These are phyloP conservation scores for Notoglanidium macrostoma DNA, from an alignment of 2,797 vertebrate species.

Conservation along the genomic window DNA sequence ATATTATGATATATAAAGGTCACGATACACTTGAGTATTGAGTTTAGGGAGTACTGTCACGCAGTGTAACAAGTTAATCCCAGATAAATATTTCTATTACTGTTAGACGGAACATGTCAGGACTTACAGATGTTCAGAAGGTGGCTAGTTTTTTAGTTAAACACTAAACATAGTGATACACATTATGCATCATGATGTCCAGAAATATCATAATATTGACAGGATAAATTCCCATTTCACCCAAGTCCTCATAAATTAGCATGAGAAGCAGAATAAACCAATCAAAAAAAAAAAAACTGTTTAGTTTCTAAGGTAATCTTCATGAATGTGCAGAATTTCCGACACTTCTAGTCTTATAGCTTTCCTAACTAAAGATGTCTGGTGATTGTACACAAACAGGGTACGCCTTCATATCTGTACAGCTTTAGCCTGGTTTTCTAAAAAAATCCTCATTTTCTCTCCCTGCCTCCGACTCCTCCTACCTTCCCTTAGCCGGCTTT, in stretches of 20 bases:
- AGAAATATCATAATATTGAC: constrained; percentile 4
- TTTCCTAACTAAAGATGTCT: neutral
- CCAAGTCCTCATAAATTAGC: constrained; percentile 1
- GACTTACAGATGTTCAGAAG: neutral
- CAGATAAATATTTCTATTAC: neutral
- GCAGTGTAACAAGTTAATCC: neutral
- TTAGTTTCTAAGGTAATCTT: neutral
- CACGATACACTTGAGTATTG: neutral
- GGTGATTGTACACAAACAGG: constrained; percentile 41
- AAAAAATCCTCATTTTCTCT: constrained; percentile 10
- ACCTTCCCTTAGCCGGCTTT: constrained; percentile 11
- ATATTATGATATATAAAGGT: constrained; percentile 2
- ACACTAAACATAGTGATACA: neutral
- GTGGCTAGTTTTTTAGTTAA: neutral
- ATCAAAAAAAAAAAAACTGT: neutral
- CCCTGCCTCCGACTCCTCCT: constrained; percentile 14
- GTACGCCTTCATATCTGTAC: constrained; percentile 31
- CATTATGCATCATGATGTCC: neutral
- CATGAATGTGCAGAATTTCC: constrained; percentile 23
- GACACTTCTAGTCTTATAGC: neutral
- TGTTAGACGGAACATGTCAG: neutral
- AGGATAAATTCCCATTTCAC: neutral
- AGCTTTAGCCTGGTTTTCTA: constrained; percentile 33
- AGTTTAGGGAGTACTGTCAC: neutral
- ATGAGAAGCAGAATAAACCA: neutral